Conservation (phyloP, 1,140 invertebrate species). For the Magallana angulata region DNA sequence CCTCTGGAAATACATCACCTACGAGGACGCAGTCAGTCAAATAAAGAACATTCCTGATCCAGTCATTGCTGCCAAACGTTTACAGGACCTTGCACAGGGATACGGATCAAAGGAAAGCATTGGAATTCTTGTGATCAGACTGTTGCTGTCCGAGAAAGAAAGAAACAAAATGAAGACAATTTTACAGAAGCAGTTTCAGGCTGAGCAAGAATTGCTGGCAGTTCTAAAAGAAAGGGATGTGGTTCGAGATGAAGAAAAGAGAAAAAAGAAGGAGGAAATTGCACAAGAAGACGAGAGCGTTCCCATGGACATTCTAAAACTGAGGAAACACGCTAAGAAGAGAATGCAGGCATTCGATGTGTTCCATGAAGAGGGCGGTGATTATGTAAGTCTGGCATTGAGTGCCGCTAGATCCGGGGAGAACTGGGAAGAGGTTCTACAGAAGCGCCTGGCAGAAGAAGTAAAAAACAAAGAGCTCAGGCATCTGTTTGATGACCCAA, state of each 20-base stretch:
- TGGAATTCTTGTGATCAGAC: conserved; percentile 74
- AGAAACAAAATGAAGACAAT: conserved; percentile 64
- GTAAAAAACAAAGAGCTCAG: conserved; percentile 73
- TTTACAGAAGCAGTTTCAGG: conserved; percentile 64
- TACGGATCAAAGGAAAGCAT: conserved; percentile 78
- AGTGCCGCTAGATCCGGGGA: neutral
- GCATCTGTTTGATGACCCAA: conserved; percentile 46
- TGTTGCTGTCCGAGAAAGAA: conserved; percentile 68
- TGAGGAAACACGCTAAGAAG: conserved; percentile 64
- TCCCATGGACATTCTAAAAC: conserved; percentile 70
- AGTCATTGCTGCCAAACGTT: conserved; percentile 77
- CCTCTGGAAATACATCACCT: conserved; percentile 76
- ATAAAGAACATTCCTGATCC: conserved; percentile 75
- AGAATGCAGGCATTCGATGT: conserved; percentile 58
- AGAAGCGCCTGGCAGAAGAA: conserved; percentile 71
- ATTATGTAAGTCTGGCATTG: conserved; percentile 46
- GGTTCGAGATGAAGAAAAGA: conserved; percentile 61
- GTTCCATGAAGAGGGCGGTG: conserved; percentile 54
- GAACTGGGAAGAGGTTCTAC: conserved; percentile 72
- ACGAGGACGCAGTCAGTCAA: conserved; percentile 77
- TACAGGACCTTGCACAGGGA: conserved; percentile 78
- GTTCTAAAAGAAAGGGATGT: conserved; percentile 58
- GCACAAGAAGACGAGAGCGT: conserved; percentile 60
- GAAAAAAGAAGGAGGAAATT: conserved; percentile 62
- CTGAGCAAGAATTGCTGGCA: conserved; percentile 68